Evolutionary conservation across 2,888 invertebrate species (phyloP).

Genomic region (Heliconius charithonia): DNA sequence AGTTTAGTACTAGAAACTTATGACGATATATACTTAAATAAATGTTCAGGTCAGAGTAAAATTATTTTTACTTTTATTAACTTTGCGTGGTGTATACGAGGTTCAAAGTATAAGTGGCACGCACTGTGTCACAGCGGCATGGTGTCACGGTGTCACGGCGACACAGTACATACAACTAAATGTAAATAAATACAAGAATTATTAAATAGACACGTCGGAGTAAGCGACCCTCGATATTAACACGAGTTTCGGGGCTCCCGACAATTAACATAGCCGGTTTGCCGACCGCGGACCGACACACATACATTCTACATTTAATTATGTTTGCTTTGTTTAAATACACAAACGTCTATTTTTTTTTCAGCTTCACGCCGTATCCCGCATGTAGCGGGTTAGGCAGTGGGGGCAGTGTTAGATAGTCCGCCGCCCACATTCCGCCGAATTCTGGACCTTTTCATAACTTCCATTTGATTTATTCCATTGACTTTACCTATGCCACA

Average conservation of each 20-base stretch:
- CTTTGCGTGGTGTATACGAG: not conserved
- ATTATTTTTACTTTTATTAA: not conserved
- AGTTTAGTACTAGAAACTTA: no score
- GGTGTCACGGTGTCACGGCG: not conserved
- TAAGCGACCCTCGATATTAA: not conserved
- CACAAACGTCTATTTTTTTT: not conserved
- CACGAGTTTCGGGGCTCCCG: not conserved
- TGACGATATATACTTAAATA: no score
- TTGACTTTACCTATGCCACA: no score
- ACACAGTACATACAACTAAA: not conserved
- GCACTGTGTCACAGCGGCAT: no score
- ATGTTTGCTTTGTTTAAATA: not conserved
- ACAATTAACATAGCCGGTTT: constrained; percentile 9
- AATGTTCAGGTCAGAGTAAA: not conserved
- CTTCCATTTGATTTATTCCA: no score
- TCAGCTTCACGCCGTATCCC: no score
- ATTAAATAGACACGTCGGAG: constrained; percentile 7
- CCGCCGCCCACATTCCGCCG: no score
- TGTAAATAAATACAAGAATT: not conserved
- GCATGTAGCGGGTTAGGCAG: no score
- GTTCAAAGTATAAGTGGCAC: not conserved
- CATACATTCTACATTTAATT: not conserved
- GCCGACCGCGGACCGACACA: not conserved
- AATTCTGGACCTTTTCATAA: no score
- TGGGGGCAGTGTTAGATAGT: no score